phyloP scores from a whole-genome alignment of 2,888 invertebrate species.

The Hydrotaea cyrtoneurina region DNA sequence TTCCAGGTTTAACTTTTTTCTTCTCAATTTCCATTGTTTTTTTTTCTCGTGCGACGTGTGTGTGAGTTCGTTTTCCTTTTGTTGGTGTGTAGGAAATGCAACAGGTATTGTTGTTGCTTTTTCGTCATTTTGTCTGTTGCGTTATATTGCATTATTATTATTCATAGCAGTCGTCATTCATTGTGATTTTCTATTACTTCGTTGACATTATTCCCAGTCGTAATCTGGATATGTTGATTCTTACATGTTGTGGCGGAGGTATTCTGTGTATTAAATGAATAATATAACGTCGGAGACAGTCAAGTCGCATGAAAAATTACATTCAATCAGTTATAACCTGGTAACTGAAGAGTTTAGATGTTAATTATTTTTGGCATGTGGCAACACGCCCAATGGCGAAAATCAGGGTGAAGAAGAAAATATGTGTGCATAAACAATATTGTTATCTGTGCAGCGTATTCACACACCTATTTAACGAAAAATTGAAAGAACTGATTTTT shows the following conservation, averaged over 20 bases:
- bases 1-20: background rate
- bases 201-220: constrained; percentile 37
- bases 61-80: background rate
- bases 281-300: background rate
- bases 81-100: constrained; percentile 10
- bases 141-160: constrained; percentile 20
- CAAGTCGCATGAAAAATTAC: constrained; percentile 24
- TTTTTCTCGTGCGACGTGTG: background rate
- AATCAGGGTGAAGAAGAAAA: background rate
- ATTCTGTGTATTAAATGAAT: background rate
- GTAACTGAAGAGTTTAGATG: constrained; percentile 35
- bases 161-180: constrained; percentile 8
- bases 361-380: background rate
- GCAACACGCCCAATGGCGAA: background rate
- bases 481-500: too few relatives aligned
- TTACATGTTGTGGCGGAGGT: background rate
- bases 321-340: constrained; percentile 50
- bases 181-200: constrained; percentile 42
- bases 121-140: constrained; percentile 1
- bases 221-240: background rate
- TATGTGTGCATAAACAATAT: background rate
- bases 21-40: constrained; percentile 8
- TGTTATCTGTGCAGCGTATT: background rate
- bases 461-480: too few relatives aligned
- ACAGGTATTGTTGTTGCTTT: constrained; percentile 28